Conservation (phyloP, 35 echinoderm and acorn worm species). For the Hemicentrotus pulcherrimus region DNA sequence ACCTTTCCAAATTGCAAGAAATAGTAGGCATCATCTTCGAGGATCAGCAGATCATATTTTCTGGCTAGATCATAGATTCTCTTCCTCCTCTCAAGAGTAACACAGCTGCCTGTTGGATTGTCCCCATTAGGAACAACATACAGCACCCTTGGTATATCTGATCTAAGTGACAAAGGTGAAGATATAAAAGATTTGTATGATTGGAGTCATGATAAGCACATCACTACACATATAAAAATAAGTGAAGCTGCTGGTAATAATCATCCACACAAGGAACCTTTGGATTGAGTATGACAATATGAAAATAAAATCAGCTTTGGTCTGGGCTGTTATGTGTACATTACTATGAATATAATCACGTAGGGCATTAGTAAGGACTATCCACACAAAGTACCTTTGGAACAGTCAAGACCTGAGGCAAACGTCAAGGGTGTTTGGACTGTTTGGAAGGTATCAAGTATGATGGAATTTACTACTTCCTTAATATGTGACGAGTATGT, state of each 20-base stretch:
- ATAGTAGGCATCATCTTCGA: slow-evolving; percentile 95
- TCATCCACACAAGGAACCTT: neutral
- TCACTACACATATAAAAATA: neutral
- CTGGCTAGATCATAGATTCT: slow-evolving; percentile 83
- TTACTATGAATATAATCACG: no score
- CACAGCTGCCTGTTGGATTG: slow-evolving; percentile 74
- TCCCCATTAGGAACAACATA: slow-evolving; percentile 80
- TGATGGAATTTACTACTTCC: no score
- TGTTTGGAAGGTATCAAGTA: no score
- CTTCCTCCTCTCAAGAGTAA: slow-evolving; percentile 58
- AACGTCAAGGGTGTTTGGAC: no score
- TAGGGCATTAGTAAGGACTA: no score
- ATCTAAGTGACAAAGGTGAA: slow-evolving; percentile 36
- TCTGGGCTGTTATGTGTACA: no score
- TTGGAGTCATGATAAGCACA: neutral
- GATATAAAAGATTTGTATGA: neutral
- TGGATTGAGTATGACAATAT: no score
- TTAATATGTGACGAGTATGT: no score
- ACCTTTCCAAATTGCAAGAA: slow-evolving; percentile 84
- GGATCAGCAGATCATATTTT: slow-evolving; percentile 79
- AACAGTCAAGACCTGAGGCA: no score
- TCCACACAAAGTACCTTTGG: no score
- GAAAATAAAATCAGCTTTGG: no score
- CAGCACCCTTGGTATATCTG: slow-evolving; percentile 73
- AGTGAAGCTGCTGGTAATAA: neutral